A percentile compares a stretch with the other conserved stretches of the same genome.
phyloP scores from a whole-genome alignment of 2,797 vertebrate species.

The Hydrolagus colliei region DNA sequence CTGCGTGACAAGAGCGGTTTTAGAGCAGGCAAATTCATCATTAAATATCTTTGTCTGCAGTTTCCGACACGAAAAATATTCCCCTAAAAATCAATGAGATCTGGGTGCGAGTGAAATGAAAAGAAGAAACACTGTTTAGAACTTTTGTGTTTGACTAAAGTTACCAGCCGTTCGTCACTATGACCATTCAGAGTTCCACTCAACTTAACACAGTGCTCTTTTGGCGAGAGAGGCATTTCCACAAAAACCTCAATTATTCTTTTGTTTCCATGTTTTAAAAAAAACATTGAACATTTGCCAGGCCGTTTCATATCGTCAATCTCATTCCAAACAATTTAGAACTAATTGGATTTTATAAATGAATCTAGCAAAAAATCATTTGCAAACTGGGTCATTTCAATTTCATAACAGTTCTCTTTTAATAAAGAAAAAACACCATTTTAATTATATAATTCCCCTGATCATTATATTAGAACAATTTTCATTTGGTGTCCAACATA shows the following conservation, averaged over 20 bases:
- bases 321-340: not conserved
- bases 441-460: not conserved
- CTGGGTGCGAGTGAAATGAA: not conserved
- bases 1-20: not conserved
- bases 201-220: not conserved
- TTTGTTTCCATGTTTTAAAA: too few species aligned
- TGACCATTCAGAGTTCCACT: not conserved
- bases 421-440: not conserved
- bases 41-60: not conserved
- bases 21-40: not conserved
- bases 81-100: not conserved
- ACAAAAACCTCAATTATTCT: too few species aligned
- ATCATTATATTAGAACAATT: not conserved
- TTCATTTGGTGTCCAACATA: too few species aligned
- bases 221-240: not conserved
- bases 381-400: not conserved
- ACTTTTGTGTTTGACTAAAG: not conserved
- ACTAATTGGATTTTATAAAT: not conserved
- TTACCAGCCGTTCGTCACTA: not conserved
- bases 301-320: not conserved
- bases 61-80: not conserved
- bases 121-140: not conserved
- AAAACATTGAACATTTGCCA: not conserved
- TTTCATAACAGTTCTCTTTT: not conserved
- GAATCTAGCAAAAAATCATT: not conserved